Evolutionary conservation across 2,797 vertebrate species (phyloP).

Genomic region (Phoxinus dragarum): DNA sequence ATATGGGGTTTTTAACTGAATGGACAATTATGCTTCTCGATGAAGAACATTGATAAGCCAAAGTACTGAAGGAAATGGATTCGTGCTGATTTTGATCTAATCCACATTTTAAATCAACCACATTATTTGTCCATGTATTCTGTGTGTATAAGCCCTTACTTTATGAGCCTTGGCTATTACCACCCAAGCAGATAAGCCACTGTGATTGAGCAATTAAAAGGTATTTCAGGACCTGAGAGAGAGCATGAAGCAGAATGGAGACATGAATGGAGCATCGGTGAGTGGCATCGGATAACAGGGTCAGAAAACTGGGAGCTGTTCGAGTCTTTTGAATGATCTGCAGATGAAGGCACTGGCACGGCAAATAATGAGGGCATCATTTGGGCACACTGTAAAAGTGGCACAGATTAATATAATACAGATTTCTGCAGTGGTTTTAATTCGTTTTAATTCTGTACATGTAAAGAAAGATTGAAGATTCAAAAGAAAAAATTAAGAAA

Average conservation of each 20-base stretch:
- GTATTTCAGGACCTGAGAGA: constrained; percentile 29
- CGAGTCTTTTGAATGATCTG: constrained; percentile 35
- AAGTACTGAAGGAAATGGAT: neutral
- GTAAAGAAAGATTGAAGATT: neutral
- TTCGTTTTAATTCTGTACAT: neutral
- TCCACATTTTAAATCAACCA: neutral
- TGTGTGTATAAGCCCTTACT: neutral
- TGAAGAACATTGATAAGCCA: neutral
- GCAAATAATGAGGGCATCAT: constrained; percentile 25
- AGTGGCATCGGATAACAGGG: constrained; percentile 44
- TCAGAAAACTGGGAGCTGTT: constrained; percentile 47
- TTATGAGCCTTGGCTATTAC: constrained; percentile 1
- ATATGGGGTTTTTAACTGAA: neutral
- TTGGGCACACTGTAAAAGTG: constrained; percentile 13
- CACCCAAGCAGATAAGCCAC: constrained; percentile 1
- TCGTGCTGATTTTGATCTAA: constrained; percentile 15
- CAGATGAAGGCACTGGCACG: constrained; percentile 11
- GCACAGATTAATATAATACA: constrained; percentile 2
- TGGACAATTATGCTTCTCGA: neutral
- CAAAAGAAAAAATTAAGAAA: neutral
- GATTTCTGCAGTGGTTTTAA: neutral
- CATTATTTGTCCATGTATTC: neutral
- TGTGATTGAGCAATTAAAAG: constrained; percentile 31
- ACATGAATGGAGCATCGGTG: constrained; percentile 2
- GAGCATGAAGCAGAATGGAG: constrained; percentile 28